Evolutionary conservation across 2,113 vertebrate species (phyloP), one percentile per base, ranked within the genome.

Genomic region (Oostethus manadensis): DNA sequence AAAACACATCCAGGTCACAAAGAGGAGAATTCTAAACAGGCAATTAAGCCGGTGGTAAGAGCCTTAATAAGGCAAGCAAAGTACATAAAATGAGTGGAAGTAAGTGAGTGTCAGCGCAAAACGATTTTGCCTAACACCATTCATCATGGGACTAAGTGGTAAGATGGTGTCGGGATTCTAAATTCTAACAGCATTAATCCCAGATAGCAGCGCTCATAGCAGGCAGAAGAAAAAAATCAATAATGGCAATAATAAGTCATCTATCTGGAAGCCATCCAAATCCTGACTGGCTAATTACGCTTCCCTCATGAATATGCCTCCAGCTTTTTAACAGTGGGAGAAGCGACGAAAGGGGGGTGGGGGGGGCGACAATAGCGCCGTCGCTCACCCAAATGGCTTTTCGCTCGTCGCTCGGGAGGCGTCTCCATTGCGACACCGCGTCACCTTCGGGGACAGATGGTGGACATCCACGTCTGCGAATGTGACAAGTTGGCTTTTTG

Each of bases 1-100:
- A 87, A 89, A 89, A 88, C 85, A 78, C 87, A 89, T 84, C 85
- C 84, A 81, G 86, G 89, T 87, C 86, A 87, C 70, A 82, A 82
- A 85, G 85, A 84, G 73, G 79, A 87, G 78, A 88, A 87, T 87
- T 86, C 81, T 84, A 89, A 87, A 88, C 84, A 87, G 87, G 86
- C 83, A 84, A 88, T 89, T 89, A 89, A 86, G 86, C 73, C 80
- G 51, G 59, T 74, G 79, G 80, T 87, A 84, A 84, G 84, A 84
- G 81, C 80, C 84, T 84, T 89, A 87, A 88, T 88, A 86, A 83
- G 77, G 81, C 82, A 84, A 84, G 77, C 78, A 86, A 86, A 84
- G 80, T 78, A 83, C 83, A 84, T 88, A 84, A 87, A 88, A 85
- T 63, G 74, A 80, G 77, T 72, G 77, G 79, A 84, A 84, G 84